A percentile compares a stretch with the other conserved stretches of the same genome.
Evolutionary conservation across 2,888 invertebrate genomes (phyloP).

Genomic region (Nomada ruficornis): DNA sequence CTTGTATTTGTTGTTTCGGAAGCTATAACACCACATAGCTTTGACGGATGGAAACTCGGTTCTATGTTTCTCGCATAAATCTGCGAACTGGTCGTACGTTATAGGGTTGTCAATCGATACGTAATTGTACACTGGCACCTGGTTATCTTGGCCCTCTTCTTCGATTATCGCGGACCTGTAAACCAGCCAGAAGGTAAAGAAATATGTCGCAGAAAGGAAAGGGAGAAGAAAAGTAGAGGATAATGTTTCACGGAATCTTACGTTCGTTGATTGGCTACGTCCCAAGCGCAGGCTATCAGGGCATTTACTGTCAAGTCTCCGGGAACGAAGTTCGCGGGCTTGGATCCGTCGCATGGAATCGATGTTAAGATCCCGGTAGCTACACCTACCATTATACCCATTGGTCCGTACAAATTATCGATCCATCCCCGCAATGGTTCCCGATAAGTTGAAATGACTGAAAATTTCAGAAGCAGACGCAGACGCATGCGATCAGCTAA

Average conservation of each 20-base stretch:
- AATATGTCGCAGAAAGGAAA: neutral
- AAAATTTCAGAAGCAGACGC: conserved; percentile 4
- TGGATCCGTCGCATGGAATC: conserved; percentile 89
- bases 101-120: conserved; percentile 93
- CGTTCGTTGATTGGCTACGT: conserved; percentile 85
- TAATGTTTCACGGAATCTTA: neutral
- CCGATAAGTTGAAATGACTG: conserved; percentile 88
- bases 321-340: conserved; percentile 92
- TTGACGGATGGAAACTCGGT: conserved; percentile 87
- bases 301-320: conserved; percentile 94
- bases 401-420: conserved; percentile 96
- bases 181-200: neutral
- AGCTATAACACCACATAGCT: conserved; percentile 89
- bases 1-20: conserved; percentile 87
- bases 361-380: conserved; percentile 92
- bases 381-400: conserved; percentile 90
- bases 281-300: conserved; percentile 92
- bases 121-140: conserved; percentile 92
- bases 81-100: conserved; percentile 90
- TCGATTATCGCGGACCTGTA: conserved; percentile 15
- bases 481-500: no score
- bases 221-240: no score
- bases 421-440: conserved; percentile 94
- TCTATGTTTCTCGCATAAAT: conserved; percentile 86
- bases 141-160: conserved; percentile 61